These are phyloP conservation scores for Seriola rivoliana DNA, from an alignment of 2,113 vertebrate species.

Conservation along the genomic window DNA sequence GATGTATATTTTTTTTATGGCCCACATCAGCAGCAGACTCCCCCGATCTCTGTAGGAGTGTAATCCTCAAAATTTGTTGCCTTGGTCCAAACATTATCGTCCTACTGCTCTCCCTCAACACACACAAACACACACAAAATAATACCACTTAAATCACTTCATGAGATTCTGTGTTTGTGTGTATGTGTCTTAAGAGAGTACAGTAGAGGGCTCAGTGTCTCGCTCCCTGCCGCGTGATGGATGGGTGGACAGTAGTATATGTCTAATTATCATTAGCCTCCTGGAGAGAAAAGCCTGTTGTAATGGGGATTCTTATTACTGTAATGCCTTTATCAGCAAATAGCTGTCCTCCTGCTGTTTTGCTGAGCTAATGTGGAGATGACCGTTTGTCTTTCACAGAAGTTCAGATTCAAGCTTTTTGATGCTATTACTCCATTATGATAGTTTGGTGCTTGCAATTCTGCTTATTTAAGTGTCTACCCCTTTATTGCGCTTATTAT, in stretches of 20 bases:
- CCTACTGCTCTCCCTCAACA: conserved; percentile 18
- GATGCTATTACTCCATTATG: not conserved
- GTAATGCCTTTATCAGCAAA: conserved; percentile 61
- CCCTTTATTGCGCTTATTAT: not conserved
- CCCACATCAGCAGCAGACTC: conserved; percentile 27
- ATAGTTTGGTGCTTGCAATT: conserved; percentile 3
- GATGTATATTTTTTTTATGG: conserved; percentile 43
- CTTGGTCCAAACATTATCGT: conserved; percentile 33
- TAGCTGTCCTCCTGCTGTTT: conserved; percentile 61
- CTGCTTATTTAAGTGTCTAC: not conserved
- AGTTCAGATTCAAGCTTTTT: conserved; percentile 7
- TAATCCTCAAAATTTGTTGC: conserved; percentile 53
- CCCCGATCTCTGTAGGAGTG: not conserved
- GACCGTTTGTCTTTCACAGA: conserved; percentile 44
- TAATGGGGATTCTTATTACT: conserved; percentile 66
- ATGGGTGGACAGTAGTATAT: conserved; percentile 63
- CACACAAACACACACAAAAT: not conserved
- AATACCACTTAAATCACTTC: conserved; percentile 33
- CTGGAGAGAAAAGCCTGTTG: conserved; percentile 63
- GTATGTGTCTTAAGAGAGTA: conserved; percentile 25
- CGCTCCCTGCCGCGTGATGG: conserved; percentile 70
- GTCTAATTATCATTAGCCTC: conserved; percentile 78
- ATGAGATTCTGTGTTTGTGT: conserved; percentile 31
- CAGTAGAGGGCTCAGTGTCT: conserved; percentile 31
- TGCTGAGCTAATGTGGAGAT: conserved; percentile 8